phyloP scores from a whole-genome alignment of 1,140 invertebrate species.

The Branchinecta lindahli region DNA sequence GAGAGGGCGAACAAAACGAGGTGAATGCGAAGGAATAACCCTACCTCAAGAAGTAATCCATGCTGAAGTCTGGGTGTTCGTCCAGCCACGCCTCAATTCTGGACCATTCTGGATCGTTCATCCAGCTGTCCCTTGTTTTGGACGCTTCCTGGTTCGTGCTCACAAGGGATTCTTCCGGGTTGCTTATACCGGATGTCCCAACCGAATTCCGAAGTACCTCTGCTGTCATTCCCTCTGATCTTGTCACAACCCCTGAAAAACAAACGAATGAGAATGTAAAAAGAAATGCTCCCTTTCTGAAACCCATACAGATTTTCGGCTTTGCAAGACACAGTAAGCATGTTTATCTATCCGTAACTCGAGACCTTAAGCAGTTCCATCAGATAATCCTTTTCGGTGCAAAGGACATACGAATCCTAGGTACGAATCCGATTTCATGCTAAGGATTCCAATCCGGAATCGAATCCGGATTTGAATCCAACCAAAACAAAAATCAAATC shows the following conservation, averaged over 20 bases:
- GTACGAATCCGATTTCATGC: too few species aligned
- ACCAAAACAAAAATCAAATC: too few species aligned
- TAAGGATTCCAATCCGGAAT: too few species aligned
- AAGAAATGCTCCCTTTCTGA: too few species aligned
- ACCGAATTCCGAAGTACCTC: background rate
- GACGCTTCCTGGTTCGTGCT: background rate
- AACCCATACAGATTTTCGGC: too few species aligned
- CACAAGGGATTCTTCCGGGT: background rate
- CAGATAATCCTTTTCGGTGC: too few species aligned
- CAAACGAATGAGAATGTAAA: background rate
- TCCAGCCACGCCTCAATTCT: constrained; percentile 85
- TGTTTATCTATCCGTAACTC: too few species aligned
- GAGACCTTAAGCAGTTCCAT: too few species aligned
- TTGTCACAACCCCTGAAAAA: background rate
- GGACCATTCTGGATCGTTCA: constrained; percentile 59
- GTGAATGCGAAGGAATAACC: constrained; percentile 14
- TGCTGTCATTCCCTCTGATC: background rate
- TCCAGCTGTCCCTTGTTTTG: constrained; percentile 17
- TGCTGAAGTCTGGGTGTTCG: constrained; percentile 84
- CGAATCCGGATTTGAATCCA: too few species aligned
- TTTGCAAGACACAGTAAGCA: too few species aligned
- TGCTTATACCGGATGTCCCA: background rate
- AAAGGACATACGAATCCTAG: too few species aligned
- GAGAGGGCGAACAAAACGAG: too few species aligned
- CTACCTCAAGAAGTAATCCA: constrained; percentile 84